Conservation (phyloP, 2,888 invertebrate species). For the Lasioglossum leucozonium region DNA sequence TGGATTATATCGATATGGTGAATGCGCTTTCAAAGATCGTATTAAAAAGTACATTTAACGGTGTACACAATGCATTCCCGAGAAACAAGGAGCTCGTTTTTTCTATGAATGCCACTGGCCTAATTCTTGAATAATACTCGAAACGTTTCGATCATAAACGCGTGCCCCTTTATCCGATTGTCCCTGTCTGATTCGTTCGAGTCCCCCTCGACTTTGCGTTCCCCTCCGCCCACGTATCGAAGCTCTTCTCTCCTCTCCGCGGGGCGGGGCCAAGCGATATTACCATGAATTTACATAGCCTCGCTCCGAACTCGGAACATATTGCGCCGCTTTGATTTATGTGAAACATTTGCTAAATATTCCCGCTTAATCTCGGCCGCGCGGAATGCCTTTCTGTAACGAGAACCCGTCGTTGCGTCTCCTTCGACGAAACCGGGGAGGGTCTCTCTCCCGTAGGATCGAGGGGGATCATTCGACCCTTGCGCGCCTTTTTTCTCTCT, state of each 20-base stretch:
- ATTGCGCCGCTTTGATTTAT: slow-evolving; percentile 83
- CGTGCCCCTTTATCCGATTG: slow-evolving; percentile 18
- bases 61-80: not conserved
- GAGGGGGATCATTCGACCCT: slow-evolving; percentile 44
- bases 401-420: slow-evolving; percentile 55
- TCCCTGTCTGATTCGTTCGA: slow-evolving; percentile 50
- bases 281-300: slow-evolving; percentile 84
- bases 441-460: slow-evolving; percentile 8
- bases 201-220: slow-evolving; percentile 48
- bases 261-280: slow-evolving; percentile 79
- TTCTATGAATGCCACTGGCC: not conserved
- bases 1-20: not conserved
- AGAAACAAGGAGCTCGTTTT: not conserved
- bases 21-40: not conserved
- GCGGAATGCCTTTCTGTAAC: slow-evolving; percentile 54
- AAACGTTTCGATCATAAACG: not conserved
- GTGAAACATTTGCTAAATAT: slow-evolving; percentile 83
- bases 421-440: slow-evolving; percentile 41
- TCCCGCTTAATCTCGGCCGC: slow-evolving; percentile 81
- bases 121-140: slow-evolving; percentile 1
- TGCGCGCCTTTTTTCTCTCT: slow-evolving; percentile 18
- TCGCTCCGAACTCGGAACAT: slow-evolving; percentile 79
- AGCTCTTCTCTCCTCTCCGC: slow-evolving; percentile 76
- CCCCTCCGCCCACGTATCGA: slow-evolving; percentile 65
- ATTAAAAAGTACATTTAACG: not conserved